Percentiles rank a stretch among this genome's conserved stretches.
phyloP scores from a whole-genome alignment of 2,113 vertebrate genomes.

The Brachionichthys hirsutus region DNA sequence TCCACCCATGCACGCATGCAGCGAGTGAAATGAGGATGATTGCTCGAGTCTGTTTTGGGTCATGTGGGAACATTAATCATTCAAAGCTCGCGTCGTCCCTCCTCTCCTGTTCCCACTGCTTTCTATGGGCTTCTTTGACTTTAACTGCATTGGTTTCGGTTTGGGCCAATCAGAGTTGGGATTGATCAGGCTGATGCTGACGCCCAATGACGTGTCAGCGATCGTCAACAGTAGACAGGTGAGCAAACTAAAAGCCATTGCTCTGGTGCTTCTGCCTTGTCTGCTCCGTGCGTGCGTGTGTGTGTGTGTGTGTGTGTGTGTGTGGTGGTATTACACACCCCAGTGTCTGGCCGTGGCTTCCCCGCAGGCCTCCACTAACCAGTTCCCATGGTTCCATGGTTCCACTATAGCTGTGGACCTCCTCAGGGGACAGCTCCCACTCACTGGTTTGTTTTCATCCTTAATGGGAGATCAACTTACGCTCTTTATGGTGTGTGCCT shows the following conservation, averaged over 20 bases:
- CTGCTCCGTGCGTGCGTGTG: neutral
- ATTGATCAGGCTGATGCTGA: conserved; percentile 29
- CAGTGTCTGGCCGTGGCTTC: conserved; percentile 46
- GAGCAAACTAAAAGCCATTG: conserved; percentile 9
- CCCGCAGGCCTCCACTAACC: conserved; percentile 51
- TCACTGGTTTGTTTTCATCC: conserved; percentile 74
- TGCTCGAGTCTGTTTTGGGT: conserved; percentile 58
- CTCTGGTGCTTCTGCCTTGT: conserved; percentile 21
- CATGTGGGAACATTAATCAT: conserved; percentile 55
- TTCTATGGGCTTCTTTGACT: neutral
- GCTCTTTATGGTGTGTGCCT: conserved; percentile 43
- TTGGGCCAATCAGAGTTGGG: conserved; percentile 2
- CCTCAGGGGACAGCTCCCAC: conserved; percentile 74
- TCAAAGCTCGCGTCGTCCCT: conserved; percentile 12
- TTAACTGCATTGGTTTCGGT: neutral
- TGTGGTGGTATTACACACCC: conserved; percentile 48
- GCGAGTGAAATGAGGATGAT: conserved; percentile 46
- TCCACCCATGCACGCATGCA: conserved; percentile 26
- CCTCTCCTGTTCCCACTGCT: conserved; percentile 21
- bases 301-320: conserved; percentile 23
- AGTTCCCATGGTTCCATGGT: conserved; percentile 75
- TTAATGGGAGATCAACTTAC: conserved; percentile 75
- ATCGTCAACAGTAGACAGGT: no score
- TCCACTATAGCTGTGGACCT: conserved; percentile 59
- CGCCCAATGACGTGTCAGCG: neutral